Percentiles rank a stretch among this genome's conserved stretches.
phyloP scores from a whole-genome alignment of 2,888 invertebrate species.

The Rotaria socialis region DNA sequence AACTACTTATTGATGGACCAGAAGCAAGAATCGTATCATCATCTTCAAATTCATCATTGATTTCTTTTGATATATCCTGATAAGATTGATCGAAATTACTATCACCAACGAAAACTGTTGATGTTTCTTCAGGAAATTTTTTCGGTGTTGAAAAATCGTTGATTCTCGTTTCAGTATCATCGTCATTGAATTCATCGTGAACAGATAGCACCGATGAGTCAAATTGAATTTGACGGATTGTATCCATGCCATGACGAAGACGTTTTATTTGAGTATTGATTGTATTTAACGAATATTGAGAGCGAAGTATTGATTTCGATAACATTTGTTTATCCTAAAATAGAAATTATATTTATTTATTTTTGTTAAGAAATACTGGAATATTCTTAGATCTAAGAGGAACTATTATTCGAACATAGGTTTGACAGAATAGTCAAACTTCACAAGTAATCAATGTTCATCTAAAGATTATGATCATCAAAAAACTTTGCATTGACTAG shows the following conservation, averaged over 20 bases:
- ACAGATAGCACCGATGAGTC: not conserved
- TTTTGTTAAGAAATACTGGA: too few relatives aligned
- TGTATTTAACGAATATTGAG: not conserved
- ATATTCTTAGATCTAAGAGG: too few relatives aligned
- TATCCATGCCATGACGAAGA: not conserved
- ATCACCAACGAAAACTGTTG: not conserved
- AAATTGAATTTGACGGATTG: not conserved
- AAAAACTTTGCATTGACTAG: too few relatives aligned
- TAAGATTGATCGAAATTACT: not conserved
- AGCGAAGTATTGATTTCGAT: not conserved
- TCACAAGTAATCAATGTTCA: too few relatives aligned
- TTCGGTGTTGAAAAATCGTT: not conserved
- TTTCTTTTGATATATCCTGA: not conserved
- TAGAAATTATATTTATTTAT: too few relatives aligned
- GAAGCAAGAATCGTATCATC: not conserved
- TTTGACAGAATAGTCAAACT: too few relatives aligned
- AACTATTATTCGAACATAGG: too few relatives aligned
- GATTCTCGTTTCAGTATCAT: not conserved
- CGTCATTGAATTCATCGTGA: not conserved
- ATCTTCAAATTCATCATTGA: not conserved
- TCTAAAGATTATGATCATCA: too few relatives aligned
- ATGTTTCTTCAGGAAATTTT: not conserved
- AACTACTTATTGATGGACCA: slow-evolving; percentile 23
- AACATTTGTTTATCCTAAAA: not conserved
- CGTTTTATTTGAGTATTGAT: not conserved